Percentiles rank a stretch among this genome's conserved stretches.
Conservation (phyloP, 2,888 invertebrate genomes). For the Trisateles emortualis region DNA sequence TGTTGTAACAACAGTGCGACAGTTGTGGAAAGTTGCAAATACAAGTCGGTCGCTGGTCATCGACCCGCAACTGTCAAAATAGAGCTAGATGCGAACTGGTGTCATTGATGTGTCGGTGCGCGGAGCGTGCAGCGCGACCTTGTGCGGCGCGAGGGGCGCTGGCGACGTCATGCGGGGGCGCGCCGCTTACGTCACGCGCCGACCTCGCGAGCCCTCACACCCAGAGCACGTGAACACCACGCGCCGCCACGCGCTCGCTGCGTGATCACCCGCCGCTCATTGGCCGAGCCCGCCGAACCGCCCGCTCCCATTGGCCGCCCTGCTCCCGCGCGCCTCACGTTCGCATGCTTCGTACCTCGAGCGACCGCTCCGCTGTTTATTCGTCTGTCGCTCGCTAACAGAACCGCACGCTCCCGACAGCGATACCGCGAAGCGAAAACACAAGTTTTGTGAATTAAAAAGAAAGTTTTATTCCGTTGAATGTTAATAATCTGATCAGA, state of each 20-base stretch:
- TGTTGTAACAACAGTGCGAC: slow-evolving; percentile 1
- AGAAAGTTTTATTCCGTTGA: slow-evolving; percentile 75
- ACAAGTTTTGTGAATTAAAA: slow-evolving; percentile 82
- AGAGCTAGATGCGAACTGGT: slow-evolving; percentile 58
- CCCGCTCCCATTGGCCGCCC: slow-evolving; percentile 88
- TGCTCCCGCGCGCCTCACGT: slow-evolving; percentile 89
- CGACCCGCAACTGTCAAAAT: slow-evolving; percentile 68
- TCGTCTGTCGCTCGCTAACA: slow-evolving; percentile 80
- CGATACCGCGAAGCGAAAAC: slow-evolving; percentile 63
- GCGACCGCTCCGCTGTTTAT: slow-evolving; percentile 78
- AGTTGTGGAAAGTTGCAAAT: slow-evolving; percentile 35
- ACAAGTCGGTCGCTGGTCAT: slow-evolving; percentile 51
- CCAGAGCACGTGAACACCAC: slow-evolving; percentile 94
- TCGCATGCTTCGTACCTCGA: slow-evolving; percentile 84
- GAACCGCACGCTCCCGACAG: slow-evolving; percentile 76
- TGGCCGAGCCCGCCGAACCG: slow-evolving; percentile 91
- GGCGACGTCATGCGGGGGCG: slow-evolving; percentile 84
- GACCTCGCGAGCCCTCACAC: slow-evolving; percentile 89
- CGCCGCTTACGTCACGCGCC: slow-evolving; percentile 87
- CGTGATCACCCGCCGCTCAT: slow-evolving; percentile 89
- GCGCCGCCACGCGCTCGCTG: slow-evolving; percentile 92
- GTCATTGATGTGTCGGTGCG: slow-evolving; percentile 53
- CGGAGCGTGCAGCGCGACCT: slow-evolving; percentile 70
- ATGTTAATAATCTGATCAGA: slow-evolving; percentile 69
- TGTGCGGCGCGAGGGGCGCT: slow-evolving; percentile 71